Evolutionary conservation across 2,888 invertebrate species (phyloP), one percentile per base, ranked within the genome.

Genomic region (Hirtodrosophila cameraria): DNA sequence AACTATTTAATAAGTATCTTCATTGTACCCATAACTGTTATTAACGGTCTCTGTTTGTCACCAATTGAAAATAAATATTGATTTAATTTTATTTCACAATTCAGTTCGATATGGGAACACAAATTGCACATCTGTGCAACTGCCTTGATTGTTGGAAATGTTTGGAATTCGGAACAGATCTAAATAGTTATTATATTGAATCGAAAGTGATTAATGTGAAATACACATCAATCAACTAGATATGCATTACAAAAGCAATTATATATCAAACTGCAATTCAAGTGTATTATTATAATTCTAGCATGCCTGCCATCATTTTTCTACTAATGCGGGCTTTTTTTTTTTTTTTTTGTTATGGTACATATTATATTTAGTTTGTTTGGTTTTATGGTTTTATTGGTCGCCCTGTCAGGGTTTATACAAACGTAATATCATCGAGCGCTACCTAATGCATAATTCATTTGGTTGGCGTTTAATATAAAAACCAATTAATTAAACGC

Each of bases 401-500:
- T n/a, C 16, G 15, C 18, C 2, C 9, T 23, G 31, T 23, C 42
- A 45, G 50, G 58, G 52, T 48, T 60, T 72, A 61, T 41, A 49
- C 52, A 64, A 57, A 55, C 11, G 38, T 53, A 54, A 46, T 46
- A 52, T 50, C 23, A 59, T 49, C 15, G 42, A 43, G 27, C 31
- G 18, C 25, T 16, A 52, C 33, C 58, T 71, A 49, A 69, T 80
- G 57, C 66, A 83, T 83, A 63, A 80, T 80, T 80, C 80, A 80
- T 77, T 55, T 45, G 15, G 28, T 30, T 59, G 76, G 63, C 77
- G 70, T 83, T 80, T 83, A 80, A 83, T 83, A 75, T 71, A 64
- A 75, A 83, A 79, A 67, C 49, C 77, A 80, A 80, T 83, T 80
- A 80, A 83, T 80, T 80, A 83, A 76, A 75, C 62, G 74, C 71